Percentiles rank a stretch among this genome's conserved stretches.
Conservation (phyloP, 2,113 vertebrate genomes). For the Daboia siamensis region DNA sequence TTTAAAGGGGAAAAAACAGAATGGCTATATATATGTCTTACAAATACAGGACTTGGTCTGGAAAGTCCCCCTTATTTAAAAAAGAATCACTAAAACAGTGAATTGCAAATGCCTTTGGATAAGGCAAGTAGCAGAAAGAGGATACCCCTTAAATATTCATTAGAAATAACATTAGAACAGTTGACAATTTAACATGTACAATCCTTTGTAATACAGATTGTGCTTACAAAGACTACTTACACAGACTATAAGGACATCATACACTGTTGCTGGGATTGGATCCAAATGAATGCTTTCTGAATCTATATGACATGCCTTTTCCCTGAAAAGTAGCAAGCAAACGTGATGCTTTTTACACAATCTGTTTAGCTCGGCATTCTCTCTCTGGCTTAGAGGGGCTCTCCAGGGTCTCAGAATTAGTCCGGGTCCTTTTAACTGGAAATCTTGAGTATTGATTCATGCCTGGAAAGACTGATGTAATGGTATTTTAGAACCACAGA, state of each 20-base stretch:
- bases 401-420: background rate
- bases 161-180: slow-evolving; percentile 47
- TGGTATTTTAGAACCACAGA: background rate
- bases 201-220: slow-evolving; percentile 43
- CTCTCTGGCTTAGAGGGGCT: background rate
- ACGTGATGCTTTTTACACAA: background rate
- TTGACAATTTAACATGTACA: slow-evolving; percentile 50
- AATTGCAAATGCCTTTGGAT: slow-evolving; percentile 55
- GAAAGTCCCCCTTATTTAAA: slow-evolving; percentile 57
- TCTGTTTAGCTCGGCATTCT: background rate
- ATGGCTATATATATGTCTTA: slow-evolving; percentile 52
- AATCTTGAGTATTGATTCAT: background rate
- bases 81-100: slow-evolving; percentile 32
- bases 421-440: background rate
- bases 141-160: slow-evolving; percentile 43
- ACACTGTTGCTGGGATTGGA: slow-evolving; percentile 5
- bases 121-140: slow-evolving; percentile 10
- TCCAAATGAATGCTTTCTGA: background rate
- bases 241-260: background rate
- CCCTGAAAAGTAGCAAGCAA: slow-evolving; percentile 13
- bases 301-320: background rate
- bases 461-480: background rate
- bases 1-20: slow-evolving; percentile 55
- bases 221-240: background rate
- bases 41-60: slow-evolving; percentile 60